These are phyloP conservation scores for Thereuonema tuberculata DNA, from an alignment of 1,140 invertebrate species.

Conservation along the genomic window DNA sequence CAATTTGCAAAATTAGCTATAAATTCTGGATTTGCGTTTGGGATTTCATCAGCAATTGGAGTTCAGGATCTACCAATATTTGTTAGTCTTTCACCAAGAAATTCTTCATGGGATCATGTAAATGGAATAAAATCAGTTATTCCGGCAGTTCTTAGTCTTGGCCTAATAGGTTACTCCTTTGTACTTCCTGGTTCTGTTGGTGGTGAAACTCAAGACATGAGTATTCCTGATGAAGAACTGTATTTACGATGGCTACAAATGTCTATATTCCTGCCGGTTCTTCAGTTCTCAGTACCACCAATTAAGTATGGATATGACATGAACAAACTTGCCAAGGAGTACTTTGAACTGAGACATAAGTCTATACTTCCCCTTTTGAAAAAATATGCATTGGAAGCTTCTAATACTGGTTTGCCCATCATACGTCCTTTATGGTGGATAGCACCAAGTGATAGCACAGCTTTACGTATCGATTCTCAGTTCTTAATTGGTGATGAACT, in stretches of 20 bases:
- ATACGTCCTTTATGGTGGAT: conserved; percentile 86
- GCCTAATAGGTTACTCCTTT: conserved; percentile 77
- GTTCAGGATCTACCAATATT: conserved; percentile 71
- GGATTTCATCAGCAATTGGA: conserved; percentile 63
- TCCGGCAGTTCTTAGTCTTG: conserved; percentile 70
- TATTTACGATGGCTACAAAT: conserved; percentile 90
- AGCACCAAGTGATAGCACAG: conserved; percentile 60
- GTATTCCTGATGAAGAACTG: conserved; percentile 63
- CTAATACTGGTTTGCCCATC: conserved; percentile 64
- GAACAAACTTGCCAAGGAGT: conserved; percentile 54
- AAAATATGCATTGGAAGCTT: conserved; percentile 49
- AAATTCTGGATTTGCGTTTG: conserved; percentile 50
- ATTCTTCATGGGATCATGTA: conserved; percentile 62
- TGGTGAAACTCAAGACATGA: conserved; percentile 41
- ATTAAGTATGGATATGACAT: conserved; percentile 69
- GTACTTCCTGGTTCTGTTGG: conserved; percentile 85
- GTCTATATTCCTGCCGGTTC: conserved; percentile 78
- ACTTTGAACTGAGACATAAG: conserved; percentile 53
- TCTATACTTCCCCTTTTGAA: conserved; percentile 55
- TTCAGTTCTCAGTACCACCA: conserved; percentile 78
- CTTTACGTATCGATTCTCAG: conserved; percentile 65
- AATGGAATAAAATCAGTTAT: conserved; percentile 62
- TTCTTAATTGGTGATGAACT: conserved; percentile 82
- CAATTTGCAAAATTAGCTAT: conserved; percentile 34
- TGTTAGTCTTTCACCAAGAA: conserved; percentile 67